These are phyloP conservation scores for Eubasilissa regina DNA, from an alignment of 1,140 invertebrate genomes.

Conservation along the genomic window DNA sequence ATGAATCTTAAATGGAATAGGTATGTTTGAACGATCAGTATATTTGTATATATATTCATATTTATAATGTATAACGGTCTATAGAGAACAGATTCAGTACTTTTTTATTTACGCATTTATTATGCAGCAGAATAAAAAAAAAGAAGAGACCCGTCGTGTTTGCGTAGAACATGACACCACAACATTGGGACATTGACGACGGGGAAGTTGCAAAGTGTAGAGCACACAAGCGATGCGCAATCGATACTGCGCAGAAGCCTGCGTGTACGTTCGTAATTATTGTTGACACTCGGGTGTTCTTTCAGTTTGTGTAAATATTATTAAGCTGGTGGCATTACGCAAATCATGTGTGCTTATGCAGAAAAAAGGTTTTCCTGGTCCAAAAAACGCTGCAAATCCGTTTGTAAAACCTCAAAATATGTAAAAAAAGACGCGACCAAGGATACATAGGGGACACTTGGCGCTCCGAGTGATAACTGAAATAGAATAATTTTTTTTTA, in stretches of 20 bases:
- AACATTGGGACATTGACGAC: too few relatives aligned
- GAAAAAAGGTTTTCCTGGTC: neutral
- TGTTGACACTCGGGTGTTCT: neutral
- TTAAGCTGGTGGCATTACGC: neutral
- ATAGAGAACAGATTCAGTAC: too few relatives aligned
- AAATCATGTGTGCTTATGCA: neutral
- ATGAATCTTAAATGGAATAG: too few relatives aligned
- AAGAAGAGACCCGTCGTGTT: too few relatives aligned
- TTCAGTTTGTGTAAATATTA: conserved; percentile 6
- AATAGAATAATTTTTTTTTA: neutral
- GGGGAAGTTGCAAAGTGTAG: conserved; percentile 10
- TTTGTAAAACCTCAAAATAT: neutral
- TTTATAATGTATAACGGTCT: too few relatives aligned
- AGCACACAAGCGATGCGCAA: neutral
- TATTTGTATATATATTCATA: too few relatives aligned
- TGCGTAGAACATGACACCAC: neutral
- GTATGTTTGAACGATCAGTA: too few relatives aligned
- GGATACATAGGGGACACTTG: neutral
- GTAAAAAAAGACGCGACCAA: neutral
- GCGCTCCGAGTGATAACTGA: neutral
- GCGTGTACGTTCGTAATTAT: neutral
- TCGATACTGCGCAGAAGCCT: neutral
- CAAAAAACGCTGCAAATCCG: neutral
- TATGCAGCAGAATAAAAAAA: too few relatives aligned
- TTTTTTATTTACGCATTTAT: too few relatives aligned